Base-by-base conservation (phyloP, 2,113 vertebrate genomes). In the Cheirogaleus medius region DNA sequence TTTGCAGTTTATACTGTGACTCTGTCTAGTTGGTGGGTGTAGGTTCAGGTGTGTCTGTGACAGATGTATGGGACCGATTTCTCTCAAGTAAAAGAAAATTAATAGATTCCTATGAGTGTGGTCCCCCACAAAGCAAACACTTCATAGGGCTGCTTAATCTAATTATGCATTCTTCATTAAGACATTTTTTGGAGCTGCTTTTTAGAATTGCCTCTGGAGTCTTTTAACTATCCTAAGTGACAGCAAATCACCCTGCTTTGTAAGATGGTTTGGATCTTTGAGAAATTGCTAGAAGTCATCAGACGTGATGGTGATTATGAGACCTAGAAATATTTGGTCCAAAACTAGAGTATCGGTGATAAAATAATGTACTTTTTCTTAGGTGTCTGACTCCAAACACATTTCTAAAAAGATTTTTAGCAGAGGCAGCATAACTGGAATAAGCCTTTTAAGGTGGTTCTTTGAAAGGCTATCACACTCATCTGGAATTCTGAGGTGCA, bases 251-350 rank as follows among this genome's bases (percentile, higher is more conserved):
- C 29, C 90, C 56, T 76, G n/a, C 90, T 95, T 49, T 87, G n/a
- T 76, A 81, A 81, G 74, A 54, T 42, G 47, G 63, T 52, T 83
- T 80, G 64, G 92, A 42, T 80, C 44, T 63, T 85, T 66, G 89
- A 95, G 87, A 92, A 93, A 66, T 52, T 71, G 23, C 77, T 63
- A 76, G 39, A 60, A 56, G 25, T 77, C 58, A 1, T 90, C 93
- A 85, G 71, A 95, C 37, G 42, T 9, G 1, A 20, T 42, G 29
- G 32, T 69, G 80, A 66, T 96, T 47, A 34, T 74, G 49, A 77
- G n/a, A 92, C 78, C 87, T 90, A 95, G 80, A 93, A 97, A 83
- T 42, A n/a, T 83, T 91, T 85, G 21, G 56, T 64, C 64, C 15
- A 37, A 95, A 89, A 92, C 20, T 63, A 91, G 21, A 88, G 54